A percentile compares a stretch with the other conserved stretches of the same genome.
phyloP scores from a whole-genome alignment of 2,888 invertebrate genomes.

The Xanthia togata region DNA sequence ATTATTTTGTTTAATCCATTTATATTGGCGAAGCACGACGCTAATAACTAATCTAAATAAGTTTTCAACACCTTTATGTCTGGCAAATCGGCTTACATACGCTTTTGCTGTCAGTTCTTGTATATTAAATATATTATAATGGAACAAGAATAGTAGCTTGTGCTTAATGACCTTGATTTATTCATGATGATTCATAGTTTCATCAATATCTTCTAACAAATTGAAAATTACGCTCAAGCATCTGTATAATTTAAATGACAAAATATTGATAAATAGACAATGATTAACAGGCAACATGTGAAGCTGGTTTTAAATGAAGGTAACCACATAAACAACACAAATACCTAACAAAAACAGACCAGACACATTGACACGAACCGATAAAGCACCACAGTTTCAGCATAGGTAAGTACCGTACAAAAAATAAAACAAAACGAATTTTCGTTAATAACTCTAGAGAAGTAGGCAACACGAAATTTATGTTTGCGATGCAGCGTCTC shows the following conservation, averaged over 20 bases:
- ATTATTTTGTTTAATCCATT: slow-evolving; percentile 53
- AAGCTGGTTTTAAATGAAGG: slow-evolving; percentile 18
- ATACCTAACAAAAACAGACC: slow-evolving; percentile 18
- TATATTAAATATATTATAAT: slow-evolving; percentile 6
- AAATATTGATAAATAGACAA: slow-evolving; percentile 47
- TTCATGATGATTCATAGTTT: slow-evolving; percentile 32
- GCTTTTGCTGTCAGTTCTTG: slow-evolving; percentile 30
- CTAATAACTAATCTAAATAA: slow-evolving; percentile 51
- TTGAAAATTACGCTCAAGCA: slow-evolving; percentile 18
- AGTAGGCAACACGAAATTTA: slow-evolving; percentile 81
- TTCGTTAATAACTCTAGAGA: slow-evolving; percentile 68
- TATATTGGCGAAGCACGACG: slow-evolving; percentile 39
- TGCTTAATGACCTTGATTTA: slow-evolving; percentile 36
- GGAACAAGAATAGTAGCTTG: slow-evolving; percentile 9
- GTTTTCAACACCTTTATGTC: slow-evolving; percentile 42
- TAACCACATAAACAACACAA: slow-evolving; percentile 21
- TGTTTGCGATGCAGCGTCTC: slow-evolving; percentile 83
- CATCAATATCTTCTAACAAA: slow-evolving; percentile 7
- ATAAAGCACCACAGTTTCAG: slow-evolving; percentile 49
- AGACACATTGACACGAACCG: slow-evolving; percentile 28
- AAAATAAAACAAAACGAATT: slow-evolving; percentile 58
- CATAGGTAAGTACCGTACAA: slow-evolving; percentile 34
- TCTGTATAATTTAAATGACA: slow-evolving; percentile 33
- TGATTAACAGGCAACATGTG: slow-evolving; percentile 25
- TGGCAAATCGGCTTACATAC: slow-evolving; percentile 55